A percentile compares a stretch with the other conserved stretches of the same genome.
Conservation (phyloP, 1,140 invertebrate species). For the Cotesia glomerata region DNA sequence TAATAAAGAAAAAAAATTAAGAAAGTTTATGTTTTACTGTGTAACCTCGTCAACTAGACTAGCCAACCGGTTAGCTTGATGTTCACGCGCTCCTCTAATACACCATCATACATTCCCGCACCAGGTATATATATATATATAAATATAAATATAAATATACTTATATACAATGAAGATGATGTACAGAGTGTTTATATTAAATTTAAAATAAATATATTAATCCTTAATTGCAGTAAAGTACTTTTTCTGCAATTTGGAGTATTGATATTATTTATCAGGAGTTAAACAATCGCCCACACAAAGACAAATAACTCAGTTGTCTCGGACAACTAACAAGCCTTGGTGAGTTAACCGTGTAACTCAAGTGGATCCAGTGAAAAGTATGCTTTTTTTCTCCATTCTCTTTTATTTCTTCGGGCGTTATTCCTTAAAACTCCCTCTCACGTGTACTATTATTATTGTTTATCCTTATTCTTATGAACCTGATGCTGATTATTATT, state of each 20-base stretch:
- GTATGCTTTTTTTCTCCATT: not conserved
- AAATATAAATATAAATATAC: not conserved
- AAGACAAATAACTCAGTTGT: no score
- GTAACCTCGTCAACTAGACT: slow-evolving; percentile 9
- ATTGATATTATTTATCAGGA: no score
- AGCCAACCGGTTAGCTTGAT: slow-evolving; percentile 26
- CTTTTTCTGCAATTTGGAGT: no score
- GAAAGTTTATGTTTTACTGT: slow-evolving; percentile 3
- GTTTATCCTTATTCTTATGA: not conserved
- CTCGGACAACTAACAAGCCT: no score
- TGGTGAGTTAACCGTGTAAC: no score
- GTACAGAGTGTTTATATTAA: not conserved
- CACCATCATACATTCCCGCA: slow-evolving; percentile 9
- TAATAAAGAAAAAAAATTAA: not conserved
- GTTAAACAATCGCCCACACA: no score
- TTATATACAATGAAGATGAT: no score
- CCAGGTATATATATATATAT: not conserved
- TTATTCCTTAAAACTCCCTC: not conserved
- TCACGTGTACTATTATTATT: not conserved
- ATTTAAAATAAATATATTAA: no score
- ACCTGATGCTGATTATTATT: not conserved
- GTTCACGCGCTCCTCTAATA: slow-evolving; percentile 27
- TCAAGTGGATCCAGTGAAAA: no score
- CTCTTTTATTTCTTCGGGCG: not conserved
- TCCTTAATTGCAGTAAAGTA: no score